Percentiles rank a stretch among this genome's conserved stretches.
Conservation (phyloP, 2,113 vertebrate species). For the Siphamia tubifer region DNA sequence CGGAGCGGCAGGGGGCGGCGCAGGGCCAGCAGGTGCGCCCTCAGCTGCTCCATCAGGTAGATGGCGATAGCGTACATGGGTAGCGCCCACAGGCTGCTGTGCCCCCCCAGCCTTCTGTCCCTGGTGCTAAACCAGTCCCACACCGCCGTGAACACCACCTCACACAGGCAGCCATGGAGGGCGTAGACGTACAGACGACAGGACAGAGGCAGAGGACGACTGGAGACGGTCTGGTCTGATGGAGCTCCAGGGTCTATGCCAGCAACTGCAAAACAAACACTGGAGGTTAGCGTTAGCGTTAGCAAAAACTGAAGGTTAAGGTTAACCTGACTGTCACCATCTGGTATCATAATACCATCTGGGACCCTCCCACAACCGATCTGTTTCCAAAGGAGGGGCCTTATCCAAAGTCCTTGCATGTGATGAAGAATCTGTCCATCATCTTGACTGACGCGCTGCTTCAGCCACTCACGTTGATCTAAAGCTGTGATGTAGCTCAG, state of each 20-base stretch:
- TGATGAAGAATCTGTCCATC: too few relatives aligned
- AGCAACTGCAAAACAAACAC: conserved; percentile 38
- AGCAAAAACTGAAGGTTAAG: too few relatives aligned
- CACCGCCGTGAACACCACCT: conserved; percentile 77
- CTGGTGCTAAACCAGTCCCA: conserved; percentile 65
- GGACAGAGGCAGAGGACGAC: conserved; percentile 28
- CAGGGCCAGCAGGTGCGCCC: conserved; percentile 45
- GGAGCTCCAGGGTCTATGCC: not conserved
- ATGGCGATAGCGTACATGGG: conserved; percentile 79
- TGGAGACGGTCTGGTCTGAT: not conserved
- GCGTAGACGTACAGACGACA: conserved; percentile 78
- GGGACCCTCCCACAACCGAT: too few relatives aligned
- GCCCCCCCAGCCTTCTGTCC: conserved; percentile 70
- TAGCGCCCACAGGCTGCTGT: conserved; percentile 80
- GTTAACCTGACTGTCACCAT: too few relatives aligned
- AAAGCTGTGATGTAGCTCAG: too few relatives aligned
- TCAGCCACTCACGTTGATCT: too few relatives aligned
- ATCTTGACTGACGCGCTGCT: too few relatives aligned
- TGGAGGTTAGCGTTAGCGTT: too few relatives aligned
- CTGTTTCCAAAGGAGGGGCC: too few relatives aligned
- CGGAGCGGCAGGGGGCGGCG: conserved; percentile 53
- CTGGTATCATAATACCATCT: too few relatives aligned
- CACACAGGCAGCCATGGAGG: conserved; percentile 79
- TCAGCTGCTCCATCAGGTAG: conserved; percentile 72
- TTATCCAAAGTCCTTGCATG: too few relatives aligned